A percentile compares a stretch with the other conserved stretches of the same genome.
phyloP scores from a whole-genome alignment of 2,797 vertebrate species.

The Gobionotothen gibberifrons region DNA sequence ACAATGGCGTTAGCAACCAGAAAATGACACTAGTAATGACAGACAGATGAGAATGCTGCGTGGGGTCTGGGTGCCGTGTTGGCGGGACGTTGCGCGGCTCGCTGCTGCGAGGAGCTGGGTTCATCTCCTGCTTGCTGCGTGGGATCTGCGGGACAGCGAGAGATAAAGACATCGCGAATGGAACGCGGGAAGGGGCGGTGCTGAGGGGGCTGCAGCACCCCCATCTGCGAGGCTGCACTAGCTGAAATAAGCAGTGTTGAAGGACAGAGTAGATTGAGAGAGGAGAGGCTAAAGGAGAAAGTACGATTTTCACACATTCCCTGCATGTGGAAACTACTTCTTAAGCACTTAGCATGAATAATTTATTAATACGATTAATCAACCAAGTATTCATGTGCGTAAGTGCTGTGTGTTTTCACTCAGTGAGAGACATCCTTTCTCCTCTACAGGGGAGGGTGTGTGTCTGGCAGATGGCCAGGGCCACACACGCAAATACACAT shows the following conservation, averaged over 20 bases:
- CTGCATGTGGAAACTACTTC: conserved; percentile 2
- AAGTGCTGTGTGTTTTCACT: conserved; percentile 44
- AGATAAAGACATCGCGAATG: no score
- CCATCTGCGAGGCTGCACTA: no score
- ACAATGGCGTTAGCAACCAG: no score
- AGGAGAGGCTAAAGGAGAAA: not conserved
- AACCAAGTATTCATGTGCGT: conserved; percentile 20
- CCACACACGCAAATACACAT: conserved; percentile 43
- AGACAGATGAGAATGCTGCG: no score
- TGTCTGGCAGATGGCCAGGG: conserved; percentile 76
- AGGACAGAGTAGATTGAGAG: not conserved
- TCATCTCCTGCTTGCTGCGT: no score
- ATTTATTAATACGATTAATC: conserved; percentile 36
- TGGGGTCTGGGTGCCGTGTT: no score
- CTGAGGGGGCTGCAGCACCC: no score
- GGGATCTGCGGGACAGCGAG: no score
- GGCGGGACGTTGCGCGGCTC: no score
- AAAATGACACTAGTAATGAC: no score
- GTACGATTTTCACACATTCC: conserved; percentile 24
- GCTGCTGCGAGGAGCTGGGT: no score
- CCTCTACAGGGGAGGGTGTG: conserved; percentile 45
- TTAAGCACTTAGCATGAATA: conserved; percentile 33
- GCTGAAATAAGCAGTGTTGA: not conserved
- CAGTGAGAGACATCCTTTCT: conserved; percentile 53
- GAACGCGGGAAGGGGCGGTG: no score